Evolutionary conservation across 1,140 invertebrate species (phyloP), one percentile per base, ranked within the genome.

Genomic region (Zophobas atratus): DNA sequence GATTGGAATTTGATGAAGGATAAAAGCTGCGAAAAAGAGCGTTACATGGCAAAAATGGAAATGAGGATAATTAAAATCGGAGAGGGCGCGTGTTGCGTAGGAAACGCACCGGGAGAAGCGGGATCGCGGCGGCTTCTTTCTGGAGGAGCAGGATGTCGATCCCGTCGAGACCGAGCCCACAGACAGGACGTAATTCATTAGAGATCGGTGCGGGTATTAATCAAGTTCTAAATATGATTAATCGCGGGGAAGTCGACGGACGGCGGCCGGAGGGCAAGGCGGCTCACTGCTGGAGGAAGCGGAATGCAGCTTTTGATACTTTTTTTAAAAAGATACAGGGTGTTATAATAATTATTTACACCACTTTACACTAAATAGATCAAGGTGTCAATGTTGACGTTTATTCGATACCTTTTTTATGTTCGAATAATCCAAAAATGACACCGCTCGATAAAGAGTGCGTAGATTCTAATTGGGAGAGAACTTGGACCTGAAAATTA

Each of bases 1-100:
- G 79, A 80, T 80, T 77, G 79, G 75, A 80, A 80, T 78, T 80
- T 76, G 74, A 71, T 70, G 76, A 78, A 80, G 77, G 70, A 78
- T 78, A 70, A 76, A 75, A 71, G 77, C 70, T 75, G 72, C 49
- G 51, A 75, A 75, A 78, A 71, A 56, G 70, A 77, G 41, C 75
- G 75, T 67, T 53, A 76, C 41, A 33, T 41, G 46, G 75, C 48
- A 80, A 80, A 80, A 80, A 77, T 80, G 79, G 76, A 80, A 77
- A 77, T 77, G 72, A 77, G 79, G 70, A 80, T 80, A 77, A 80
- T 80, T 77, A 77, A 80, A 80, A 80, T 72, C 57, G 74, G 72
- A 63, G 43, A 71, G 67, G 43, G 3, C 6, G 49, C 49, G 60
- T 67, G 60, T 67, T 67, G 60, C 60, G 60, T 32, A 67, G 60